These are phyloP conservation scores for Myoxocephalus aenaeus DNA, from an alignment of 2,797 vertebrate species.

Conservation along the genomic window DNA sequence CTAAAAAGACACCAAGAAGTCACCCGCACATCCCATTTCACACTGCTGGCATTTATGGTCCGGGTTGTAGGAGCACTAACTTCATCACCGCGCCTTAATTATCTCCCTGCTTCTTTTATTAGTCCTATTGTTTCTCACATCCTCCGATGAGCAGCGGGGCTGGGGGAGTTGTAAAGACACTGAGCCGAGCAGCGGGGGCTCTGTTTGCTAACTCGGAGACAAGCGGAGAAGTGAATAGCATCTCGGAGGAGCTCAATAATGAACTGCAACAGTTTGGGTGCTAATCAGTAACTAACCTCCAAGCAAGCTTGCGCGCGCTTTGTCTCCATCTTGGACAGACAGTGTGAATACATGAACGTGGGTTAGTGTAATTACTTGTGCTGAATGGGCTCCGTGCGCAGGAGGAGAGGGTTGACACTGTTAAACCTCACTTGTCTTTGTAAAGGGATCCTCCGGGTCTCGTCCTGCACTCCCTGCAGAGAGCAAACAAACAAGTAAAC, in stretches of 20 bases:
- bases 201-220: slow-evolving; percentile 77
- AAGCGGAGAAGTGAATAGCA: slow-evolving; percentile 72
- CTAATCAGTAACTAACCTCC: slow-evolving; percentile 79
- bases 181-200: slow-evolving; percentile 70
- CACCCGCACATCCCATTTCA: slow-evolving; percentile 63
- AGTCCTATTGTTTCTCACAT: slow-evolving; percentile 77
- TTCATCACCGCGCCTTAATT: slow-evolving; percentile 64
- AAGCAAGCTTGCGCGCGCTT: slow-evolving; percentile 69
- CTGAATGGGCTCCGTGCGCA: slow-evolving; percentile 54
- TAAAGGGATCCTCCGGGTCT: slow-evolving; percentile 53
- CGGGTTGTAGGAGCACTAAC: slow-evolving; percentile 53
- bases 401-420: slow-evolving; percentile 49
- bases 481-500: slow-evolving; percentile 73
- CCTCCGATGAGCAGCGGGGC: slow-evolving; percentile 65
- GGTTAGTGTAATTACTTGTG: slow-evolving; percentile 63
- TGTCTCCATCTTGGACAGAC: slow-evolving; percentile 50
- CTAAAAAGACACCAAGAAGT: slow-evolving; percentile 45
- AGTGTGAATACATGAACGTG: slow-evolving; percentile 63
- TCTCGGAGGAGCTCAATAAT: slow-evolving; percentile 72
- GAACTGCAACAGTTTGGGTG: slow-evolving; percentile 74
- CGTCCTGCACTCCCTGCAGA: slow-evolving; percentile 52
- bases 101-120: slow-evolving; percentile 74
- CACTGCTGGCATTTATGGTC: slow-evolving; percentile 58
- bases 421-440: slow-evolving; percentile 66
- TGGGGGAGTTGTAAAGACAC: slow-evolving; percentile 69